A percentile compares a stretch with the other conserved stretches of the same genome.
These are phyloP conservation scores for Xenopus tropicalis DNA, from an alignment of 2,113 vertebrate genomes.

Conservation along the genomic window DNA sequence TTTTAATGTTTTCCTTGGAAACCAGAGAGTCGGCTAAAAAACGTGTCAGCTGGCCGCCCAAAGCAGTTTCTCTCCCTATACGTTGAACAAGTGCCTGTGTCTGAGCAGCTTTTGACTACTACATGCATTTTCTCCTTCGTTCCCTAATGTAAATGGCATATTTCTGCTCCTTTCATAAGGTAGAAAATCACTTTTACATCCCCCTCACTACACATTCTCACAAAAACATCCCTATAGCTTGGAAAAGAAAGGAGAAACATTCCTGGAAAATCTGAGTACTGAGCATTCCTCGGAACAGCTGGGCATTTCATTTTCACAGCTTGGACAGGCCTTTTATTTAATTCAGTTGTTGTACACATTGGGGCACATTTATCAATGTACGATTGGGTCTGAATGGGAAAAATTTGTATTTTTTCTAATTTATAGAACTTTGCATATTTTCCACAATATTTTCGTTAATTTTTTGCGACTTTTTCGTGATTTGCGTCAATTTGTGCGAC, in stretches of 20 bases:
- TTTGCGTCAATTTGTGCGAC: too few species aligned
- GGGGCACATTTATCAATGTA: too few species aligned
- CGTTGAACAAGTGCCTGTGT: not conserved
- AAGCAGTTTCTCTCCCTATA: not conserved
- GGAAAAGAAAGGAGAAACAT: constrained; percentile 36
- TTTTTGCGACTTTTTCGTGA: too few species aligned
- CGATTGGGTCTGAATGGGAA: too few species aligned
- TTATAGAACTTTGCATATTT: too few species aligned
- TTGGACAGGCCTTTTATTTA: not conserved
- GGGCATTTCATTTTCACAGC: constrained; percentile 26
- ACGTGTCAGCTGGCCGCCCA: not conserved
- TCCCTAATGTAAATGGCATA: not conserved
- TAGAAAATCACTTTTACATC: constrained; percentile 9
- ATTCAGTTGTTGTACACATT: constrained; percentile 23
- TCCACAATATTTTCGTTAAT: too few species aligned
- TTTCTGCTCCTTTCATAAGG: not conserved
- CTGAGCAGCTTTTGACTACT: not conserved
- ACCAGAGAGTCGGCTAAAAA: too few species aligned
- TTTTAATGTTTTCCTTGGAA: too few species aligned
- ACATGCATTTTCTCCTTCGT: not conserved
- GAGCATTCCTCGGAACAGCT: constrained; percentile 35
- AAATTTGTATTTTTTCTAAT: too few species aligned
- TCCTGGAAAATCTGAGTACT: constrained; percentile 37
- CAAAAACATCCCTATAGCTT: constrained; percentile 30
- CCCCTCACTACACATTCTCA: constrained; percentile 8